These are phyloP conservation scores for Rhadina sibilatrix DNA, from an alignment of 2,113 vertebrate genomes.

Conservation along the genomic window DNA sequence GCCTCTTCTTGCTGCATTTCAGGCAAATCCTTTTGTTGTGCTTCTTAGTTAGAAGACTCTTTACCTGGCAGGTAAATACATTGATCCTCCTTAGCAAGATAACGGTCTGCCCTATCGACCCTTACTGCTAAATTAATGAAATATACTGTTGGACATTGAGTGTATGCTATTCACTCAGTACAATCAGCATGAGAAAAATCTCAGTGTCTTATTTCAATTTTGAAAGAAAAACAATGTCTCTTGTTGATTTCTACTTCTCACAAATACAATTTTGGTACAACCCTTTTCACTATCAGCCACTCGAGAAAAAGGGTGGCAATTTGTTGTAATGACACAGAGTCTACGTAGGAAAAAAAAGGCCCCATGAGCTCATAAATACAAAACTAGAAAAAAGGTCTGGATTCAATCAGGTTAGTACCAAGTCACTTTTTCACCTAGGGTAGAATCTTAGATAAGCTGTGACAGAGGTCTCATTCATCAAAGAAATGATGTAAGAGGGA, in stretches of 20 bases:
- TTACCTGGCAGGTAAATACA: neutral
- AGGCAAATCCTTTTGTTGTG: neutral
- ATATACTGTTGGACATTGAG: neutral
- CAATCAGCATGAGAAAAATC: neutral
- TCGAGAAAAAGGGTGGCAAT: neutral
- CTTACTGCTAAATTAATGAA: neutral
- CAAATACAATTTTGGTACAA: neutral
- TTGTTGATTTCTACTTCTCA: neutral
- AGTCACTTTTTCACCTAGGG: neutral
- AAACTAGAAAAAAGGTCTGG: accelerated
- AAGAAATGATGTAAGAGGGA: neutral
- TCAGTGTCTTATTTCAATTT: neutral
- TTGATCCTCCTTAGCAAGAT: neutral
- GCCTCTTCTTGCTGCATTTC: neutral
- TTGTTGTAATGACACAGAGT: neutral
- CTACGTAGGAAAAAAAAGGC: neutral
- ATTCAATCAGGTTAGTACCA: neutral
- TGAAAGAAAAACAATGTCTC: neutral
- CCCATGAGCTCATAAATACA: neutral
- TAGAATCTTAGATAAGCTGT: neutral
- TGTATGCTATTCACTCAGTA: neutral
- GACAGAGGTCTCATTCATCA: neutral
- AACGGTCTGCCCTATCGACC: neutral
- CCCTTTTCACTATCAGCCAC: neutral
- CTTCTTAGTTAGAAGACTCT: neutral